phyloP scores from a whole-genome alignment of 2,888 invertebrate species.

The Hecatera dysodea region DNA sequence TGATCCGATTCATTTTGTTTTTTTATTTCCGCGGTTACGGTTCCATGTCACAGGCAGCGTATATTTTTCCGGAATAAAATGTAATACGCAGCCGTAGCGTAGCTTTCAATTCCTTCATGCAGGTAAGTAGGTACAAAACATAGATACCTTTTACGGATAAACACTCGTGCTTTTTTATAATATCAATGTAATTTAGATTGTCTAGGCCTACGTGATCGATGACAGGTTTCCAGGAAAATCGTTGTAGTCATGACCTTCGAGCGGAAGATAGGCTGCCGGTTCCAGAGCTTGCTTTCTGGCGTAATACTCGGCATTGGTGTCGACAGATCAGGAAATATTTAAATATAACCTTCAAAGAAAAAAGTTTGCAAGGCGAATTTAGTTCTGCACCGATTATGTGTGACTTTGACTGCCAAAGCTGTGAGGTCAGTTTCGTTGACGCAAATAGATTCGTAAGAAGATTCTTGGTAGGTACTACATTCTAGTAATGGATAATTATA shows the following conservation, averaged over 20 bases:
- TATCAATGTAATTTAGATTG: background rate
- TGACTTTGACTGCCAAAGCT: conserved; percentile 39
- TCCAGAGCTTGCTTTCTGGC: conserved; percentile 77
- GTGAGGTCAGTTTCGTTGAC: conserved; percentile 51
- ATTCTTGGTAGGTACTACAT: background rate
- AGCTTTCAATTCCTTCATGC: too few relatives aligned
- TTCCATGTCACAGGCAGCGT: background rate
- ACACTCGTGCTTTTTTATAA: too few relatives aligned
- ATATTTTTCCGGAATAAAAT: background rate
- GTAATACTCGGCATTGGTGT: conserved; percentile 74
- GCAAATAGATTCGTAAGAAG: conserved; percentile 51
- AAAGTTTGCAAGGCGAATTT: conserved; percentile 73
- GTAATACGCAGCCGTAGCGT: too few relatives aligned
- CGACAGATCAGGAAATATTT: conserved; percentile 78
- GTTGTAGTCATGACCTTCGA: conserved; percentile 66
- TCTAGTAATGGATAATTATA: conserved; percentile 3
- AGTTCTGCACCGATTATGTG: conserved; percentile 60
- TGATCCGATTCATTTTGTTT: conserved; percentile 28
- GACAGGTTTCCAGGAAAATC: conserved; percentile 69
- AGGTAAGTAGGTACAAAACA: too few relatives aligned
- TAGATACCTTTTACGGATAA: too few relatives aligned
- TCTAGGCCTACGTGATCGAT: conserved; percentile 64
- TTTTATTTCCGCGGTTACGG: background rate
- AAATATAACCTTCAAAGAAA: conserved; percentile 75
- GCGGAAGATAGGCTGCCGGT: conserved; percentile 65